Base-by-base conservation (phyloP, 2,113 vertebrate species). In the Perca schrenkii region DNA sequence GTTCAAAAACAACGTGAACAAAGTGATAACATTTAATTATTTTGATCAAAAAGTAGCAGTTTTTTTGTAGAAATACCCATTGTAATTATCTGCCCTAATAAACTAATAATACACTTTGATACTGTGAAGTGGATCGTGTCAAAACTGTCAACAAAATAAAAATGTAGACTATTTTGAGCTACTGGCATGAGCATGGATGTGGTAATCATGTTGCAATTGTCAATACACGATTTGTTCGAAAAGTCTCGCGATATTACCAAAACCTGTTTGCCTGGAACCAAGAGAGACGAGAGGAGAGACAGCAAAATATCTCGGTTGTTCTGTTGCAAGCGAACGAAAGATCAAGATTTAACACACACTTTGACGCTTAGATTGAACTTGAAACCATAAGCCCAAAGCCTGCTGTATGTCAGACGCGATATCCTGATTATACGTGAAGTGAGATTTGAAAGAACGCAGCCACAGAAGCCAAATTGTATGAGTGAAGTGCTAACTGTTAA, bases 201-300 rank as follows among this genome's bases (percentile, higher is more conserved):
- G 43, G 17, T 40, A 11, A 43, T 43, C 40, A 8, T 43, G 40
- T 43, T 3, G 21, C 40, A 66, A 40, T 17, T 43, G 21, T 61
- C 19, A 25, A 8, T 6, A 73, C 58, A 8, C 40, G 56, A 6
- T 25, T 58, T 62, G 36, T 31, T 34, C 13, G 6, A 36, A n/a
- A 63, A 69, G 21, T 92, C 87, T 95, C 95, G 95, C 95, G 95
- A 94, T 88, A 86, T 62, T 82, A 53, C 17, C 28, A 11, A 46
- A 47, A 40, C 34, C 57, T 17, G 82, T 80, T 80, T 71, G 76
- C 67, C 64, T 72, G 57, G 76, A 77, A 80, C 61, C 74, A 13
- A 74, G 71, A 89, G 79, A 68, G 74, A 73, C 81, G 88, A 77
- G 70, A 88, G 83, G n/a, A 69, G 81, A 84, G 84, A 82, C 67